These are phyloP conservation scores for Sisor rabdophorus DNA, from an alignment of 2,113 vertebrate species.

Conservation along the genomic window DNA sequence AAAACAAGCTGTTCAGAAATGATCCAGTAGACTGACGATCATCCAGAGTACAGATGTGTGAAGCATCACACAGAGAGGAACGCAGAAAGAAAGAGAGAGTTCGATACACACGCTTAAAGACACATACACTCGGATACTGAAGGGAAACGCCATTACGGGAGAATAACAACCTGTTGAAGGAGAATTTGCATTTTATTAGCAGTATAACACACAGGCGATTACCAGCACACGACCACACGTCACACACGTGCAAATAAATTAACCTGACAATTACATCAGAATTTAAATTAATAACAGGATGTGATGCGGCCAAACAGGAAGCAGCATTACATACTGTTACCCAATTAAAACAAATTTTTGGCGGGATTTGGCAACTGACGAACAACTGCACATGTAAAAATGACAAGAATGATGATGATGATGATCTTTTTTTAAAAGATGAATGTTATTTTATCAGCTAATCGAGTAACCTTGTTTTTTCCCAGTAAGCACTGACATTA, in stretches of 20 bases:
- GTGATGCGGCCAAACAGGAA: neutral
- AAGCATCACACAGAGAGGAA: neutral
- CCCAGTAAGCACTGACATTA: neutral
- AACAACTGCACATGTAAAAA: too few species aligned
- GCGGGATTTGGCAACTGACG: neutral
- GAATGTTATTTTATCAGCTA: neutral
- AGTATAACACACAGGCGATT: neutral
- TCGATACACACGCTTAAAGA: constrained; percentile 1
- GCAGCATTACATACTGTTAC: neutral
- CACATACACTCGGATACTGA: neutral
- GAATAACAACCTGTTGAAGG: neutral
- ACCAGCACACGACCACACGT: too few species aligned
- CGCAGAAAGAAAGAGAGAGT: neutral
- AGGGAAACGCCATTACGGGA: neutral
- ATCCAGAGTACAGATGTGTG: constrained; percentile 9
- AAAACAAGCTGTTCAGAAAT: constrained; percentile 32
- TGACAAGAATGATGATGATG: too few species aligned
- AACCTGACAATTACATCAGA: neutral
- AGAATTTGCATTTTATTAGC: constrained; percentile 7
- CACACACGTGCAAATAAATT: neutral
- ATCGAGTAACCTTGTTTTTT: neutral
- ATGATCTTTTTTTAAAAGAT: too few species aligned
- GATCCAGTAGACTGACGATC: neutral
- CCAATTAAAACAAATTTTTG: neutral
- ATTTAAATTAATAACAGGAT: neutral